Base-by-base conservation (phyloP, 2,888 invertebrate genomes). In the Dasysyrphus albostriatus region DNA sequence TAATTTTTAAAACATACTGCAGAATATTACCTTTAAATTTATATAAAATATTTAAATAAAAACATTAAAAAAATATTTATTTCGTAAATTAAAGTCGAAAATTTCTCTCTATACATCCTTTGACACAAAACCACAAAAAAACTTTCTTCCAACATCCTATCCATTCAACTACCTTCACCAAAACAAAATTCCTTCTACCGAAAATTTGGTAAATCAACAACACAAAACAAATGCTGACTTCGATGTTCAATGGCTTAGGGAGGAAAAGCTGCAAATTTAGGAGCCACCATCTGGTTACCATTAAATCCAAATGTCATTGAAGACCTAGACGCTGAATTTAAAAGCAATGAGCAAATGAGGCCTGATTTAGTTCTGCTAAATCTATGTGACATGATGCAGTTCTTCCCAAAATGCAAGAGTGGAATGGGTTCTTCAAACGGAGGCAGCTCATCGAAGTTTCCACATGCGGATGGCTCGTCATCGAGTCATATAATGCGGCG, bases 281-380 rank as follows among this genome's bases (percentile, higher is more conserved):
- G 95, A 14, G 96, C 95, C 42, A 97, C 97, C 0, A 95, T 97
- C 24, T 97, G 97, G 97, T 94, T 97, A 89, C 96, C 96, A 37
- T 92, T 95, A 56, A 91, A 89, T 69, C 58, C 88, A 16, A 89
- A 88, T 12, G 89, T 89, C 6, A 88, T 89, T 19, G 74, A 75
- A 12, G 89, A 90, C 69, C 88, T 91, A 72, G 89, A 89, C 77
- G 90, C 89, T 75, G 90, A 91, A 44, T 89, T 90, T 42, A 89
- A 90, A 77, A 79, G 42, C 72, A 81, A 85, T 69, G 75, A 88
- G 9, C 67, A 81, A 19, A 78, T 88, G 51, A 89, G 89, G 73
- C 92, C 92, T 29, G 91, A 92, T 79, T 77, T 91, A 14, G 90
- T 90, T 76, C 89, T 92, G 12, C 89, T 89, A 75, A 92, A 90